Base-by-base conservation (phyloP, 2,888 invertebrate genomes). In the Torymus texanus region DNA sequence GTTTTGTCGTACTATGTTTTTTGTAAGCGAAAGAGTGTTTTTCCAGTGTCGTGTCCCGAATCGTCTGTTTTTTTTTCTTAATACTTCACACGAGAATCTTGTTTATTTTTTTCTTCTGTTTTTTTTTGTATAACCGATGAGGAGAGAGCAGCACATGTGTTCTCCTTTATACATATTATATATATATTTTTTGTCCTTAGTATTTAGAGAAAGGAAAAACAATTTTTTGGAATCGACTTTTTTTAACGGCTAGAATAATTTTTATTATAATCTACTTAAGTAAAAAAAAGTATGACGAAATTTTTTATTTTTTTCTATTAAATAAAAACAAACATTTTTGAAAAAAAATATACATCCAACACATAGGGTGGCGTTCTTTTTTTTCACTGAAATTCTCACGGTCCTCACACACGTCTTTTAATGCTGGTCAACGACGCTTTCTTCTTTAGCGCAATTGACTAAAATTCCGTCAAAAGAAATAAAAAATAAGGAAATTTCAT, bases 241-340 rank as follows among this genome's bases (percentile, higher is more conserved):
- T 81, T 82, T 78, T 75, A 81, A 71, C 67, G 61, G 71, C 70
- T 81, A 79, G 81, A 81, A 81, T 81, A 78, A 75, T 79, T 79
- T 79, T 81, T 82, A 80, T 82, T 80, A 80, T 78, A 78, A 82
- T 75, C 80, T 80, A 82, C 80, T 79, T 82, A 80, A 82, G 78
- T 75, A n/a, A 76, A 81, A 72, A 76, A 76, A 78, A 81, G 65
- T 80, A 80, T 78, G 75, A 80, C 65, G 80, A 82, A 80, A 82
- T 82, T 82, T 82, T 82, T 82, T 80, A 82, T 82, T 82, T 82
- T 82, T 82, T 82, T 82, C 82, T 82, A 82, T 82, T 80, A 82
- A 82, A 82, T 82, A 82, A 82, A 81, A 80, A 81, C 78, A 78
- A 81, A 82, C 72, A 80, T 78, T 81, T 81, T 82, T 75, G 75